Conservation (phyloP, 2,797 vertebrate genomes). For the Malurus splendens region DNA sequence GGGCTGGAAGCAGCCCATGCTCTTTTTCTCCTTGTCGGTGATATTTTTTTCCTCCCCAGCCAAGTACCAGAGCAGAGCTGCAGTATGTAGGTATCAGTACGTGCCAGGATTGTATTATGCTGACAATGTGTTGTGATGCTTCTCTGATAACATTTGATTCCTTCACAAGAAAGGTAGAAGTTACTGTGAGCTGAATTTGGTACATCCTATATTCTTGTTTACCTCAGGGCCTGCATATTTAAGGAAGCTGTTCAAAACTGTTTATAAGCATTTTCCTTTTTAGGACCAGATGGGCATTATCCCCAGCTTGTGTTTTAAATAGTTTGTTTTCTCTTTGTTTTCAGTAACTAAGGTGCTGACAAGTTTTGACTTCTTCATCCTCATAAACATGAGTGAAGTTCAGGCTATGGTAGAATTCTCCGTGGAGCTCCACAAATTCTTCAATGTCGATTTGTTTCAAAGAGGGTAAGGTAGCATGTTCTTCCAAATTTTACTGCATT, state of each 20-base stretch:
- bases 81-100: not conserved
- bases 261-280: not conserved
- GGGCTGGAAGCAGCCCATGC: not conserved
- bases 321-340: conserved; percentile 41
- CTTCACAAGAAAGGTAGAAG: not conserved
- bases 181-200: not conserved
- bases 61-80: not conserved
- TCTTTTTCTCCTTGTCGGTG: not conserved
- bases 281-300: not conserved
- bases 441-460: conserved; percentile 99
- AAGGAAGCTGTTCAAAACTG: not conserved
- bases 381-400: conserved; percentile 91
- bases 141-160: not conserved
- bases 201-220: not conserved
- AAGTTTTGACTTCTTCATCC: conserved; percentile 73
- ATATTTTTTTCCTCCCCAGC: not conserved
- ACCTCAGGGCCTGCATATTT: not conserved
- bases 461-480: conserved; percentile 83
- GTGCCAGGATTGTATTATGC: not conserved
- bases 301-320: conserved; percentile 19
- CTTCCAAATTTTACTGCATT: not conserved
- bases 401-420: conserved; percentile 98
- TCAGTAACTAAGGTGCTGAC: conserved; percentile 77
- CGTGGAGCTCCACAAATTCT: conserved; percentile 98
- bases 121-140: not conserved